These are phyloP conservation scores for Oryctes rhinoceros DNA, from an alignment of 1,140 invertebrate species.

Conservation along the genomic window DNA sequence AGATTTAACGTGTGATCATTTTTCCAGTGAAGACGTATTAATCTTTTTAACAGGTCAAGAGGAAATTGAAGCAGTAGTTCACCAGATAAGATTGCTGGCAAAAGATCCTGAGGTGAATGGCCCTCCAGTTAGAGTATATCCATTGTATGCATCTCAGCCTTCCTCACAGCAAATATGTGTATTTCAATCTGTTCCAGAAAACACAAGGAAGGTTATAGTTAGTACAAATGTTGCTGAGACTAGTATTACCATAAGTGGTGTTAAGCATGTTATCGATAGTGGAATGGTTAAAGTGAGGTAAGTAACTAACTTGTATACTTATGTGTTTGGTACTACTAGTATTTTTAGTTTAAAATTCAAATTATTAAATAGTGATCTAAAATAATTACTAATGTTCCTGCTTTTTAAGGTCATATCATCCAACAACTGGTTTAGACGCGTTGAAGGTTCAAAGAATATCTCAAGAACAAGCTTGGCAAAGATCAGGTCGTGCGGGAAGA, in stretches of 20 bases:
- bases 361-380: neutral
- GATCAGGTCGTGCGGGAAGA: constrained; percentile 89
- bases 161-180: constrained; percentile 80
- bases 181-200: constrained; percentile 72
- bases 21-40: constrained; percentile 82
- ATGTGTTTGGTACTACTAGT: too few relatives aligned
- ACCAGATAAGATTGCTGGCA: constrained; percentile 77
- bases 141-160: constrained; percentile 85
- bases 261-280: constrained; percentile 93
- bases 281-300: constrained; percentile 91
- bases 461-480: constrained; percentile 91
- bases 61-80: constrained; percentile 91
- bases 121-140: constrained; percentile 74
- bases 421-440: constrained; percentile 83
- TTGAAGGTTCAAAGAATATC: constrained; percentile 86
- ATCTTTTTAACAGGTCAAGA: constrained; percentile 99
- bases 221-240: constrained; percentile 99
- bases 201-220: constrained; percentile 87
- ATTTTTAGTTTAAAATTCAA: neutral
- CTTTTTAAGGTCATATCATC: constrained; percentile 74
- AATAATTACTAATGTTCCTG: neutral
- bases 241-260: constrained; percentile 93
- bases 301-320: neutral
- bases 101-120: constrained; percentile 69
- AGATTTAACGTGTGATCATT: neutral